Conservation (phyloP, 2,797 vertebrate genomes). For the Poeciliopsis infans region DNA sequence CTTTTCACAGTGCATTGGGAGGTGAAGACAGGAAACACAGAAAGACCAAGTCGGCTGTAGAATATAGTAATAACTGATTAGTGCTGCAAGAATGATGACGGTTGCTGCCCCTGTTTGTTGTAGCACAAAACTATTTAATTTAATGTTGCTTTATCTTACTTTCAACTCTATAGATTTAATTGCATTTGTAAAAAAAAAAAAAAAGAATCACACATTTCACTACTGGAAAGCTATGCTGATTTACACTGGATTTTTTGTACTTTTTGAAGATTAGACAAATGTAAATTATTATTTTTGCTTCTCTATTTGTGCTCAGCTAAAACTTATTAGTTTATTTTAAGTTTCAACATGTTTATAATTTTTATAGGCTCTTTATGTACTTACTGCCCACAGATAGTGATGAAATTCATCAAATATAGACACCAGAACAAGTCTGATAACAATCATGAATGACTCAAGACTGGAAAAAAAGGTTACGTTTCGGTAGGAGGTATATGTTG, state of each 20-base stretch:
- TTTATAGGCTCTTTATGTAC: conserved; percentile 23
- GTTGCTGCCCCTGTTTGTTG: conserved; percentile 42
- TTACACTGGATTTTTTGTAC: conserved; percentile 30
- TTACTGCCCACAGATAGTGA: conserved; percentile 16
- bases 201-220: conserved; percentile 24
- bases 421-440: conserved; percentile 34
- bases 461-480: conserved; percentile 27
- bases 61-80: conserved; percentile 27
- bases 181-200: conserved; percentile 19
- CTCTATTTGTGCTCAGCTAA: conserved; percentile 31
- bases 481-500: conserved; percentile 30
- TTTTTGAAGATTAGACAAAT: conserved; percentile 17
- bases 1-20: conserved; percentile 60
- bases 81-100: conserved; percentile 35
- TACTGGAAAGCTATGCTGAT: conserved; percentile 27
- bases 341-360: conserved; percentile 16
- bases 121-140: conserved; percentile 25
- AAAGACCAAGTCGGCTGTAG: conserved; percentile 20
- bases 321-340: conserved; percentile 13
- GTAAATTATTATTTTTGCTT: conserved; percentile 12
- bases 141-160: conserved; percentile 16
- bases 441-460: conserved; percentile 34
- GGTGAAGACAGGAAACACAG: conserved; percentile 26
- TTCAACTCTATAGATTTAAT: conserved; percentile 37
- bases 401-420: conserved; percentile 33